phyloP scores from a whole-genome alignment of 2,113 vertebrate genomes.

The Ciconia boyciana region DNA sequence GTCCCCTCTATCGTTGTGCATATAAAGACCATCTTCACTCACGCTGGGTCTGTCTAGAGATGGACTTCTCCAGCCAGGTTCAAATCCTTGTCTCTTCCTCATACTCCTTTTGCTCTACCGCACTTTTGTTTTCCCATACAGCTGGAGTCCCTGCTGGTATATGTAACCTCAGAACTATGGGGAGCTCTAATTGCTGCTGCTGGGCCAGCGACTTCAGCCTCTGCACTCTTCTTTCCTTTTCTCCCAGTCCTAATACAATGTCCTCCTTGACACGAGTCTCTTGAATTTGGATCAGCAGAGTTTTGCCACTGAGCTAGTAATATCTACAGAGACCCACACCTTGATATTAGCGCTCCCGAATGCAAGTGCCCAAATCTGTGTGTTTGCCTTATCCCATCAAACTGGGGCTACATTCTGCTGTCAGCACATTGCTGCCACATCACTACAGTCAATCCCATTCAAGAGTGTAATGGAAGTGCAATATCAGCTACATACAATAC shows the following conservation, averaged over 20 bases:
- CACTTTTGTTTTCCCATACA: neutral
- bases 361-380: neutral
- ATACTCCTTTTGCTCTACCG: neutral
- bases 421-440: neutral
- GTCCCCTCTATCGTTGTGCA: neutral
- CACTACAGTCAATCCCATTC: neutral
- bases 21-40: neutral
- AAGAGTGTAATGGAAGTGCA: neutral
- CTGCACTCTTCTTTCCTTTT: neutral
- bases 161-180: neutral
- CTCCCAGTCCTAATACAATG: neutral
- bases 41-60: neutral
- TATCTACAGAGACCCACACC: neutral
- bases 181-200: neutral
- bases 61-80: neutral
- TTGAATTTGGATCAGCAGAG: neutral
- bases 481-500: rapidly evolving
- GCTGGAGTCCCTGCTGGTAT: neutral
- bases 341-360: neutral
- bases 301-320: neutral
- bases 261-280: neutral
- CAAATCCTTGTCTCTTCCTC: neutral
- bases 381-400: neutral
- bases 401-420: neutral
- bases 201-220: neutral